Evolutionary conservation across 2,113 vertebrate genomes (phyloP), one percentile per base, ranked within the genome.

Genomic region (Rhabdomys dilectus): DNA sequence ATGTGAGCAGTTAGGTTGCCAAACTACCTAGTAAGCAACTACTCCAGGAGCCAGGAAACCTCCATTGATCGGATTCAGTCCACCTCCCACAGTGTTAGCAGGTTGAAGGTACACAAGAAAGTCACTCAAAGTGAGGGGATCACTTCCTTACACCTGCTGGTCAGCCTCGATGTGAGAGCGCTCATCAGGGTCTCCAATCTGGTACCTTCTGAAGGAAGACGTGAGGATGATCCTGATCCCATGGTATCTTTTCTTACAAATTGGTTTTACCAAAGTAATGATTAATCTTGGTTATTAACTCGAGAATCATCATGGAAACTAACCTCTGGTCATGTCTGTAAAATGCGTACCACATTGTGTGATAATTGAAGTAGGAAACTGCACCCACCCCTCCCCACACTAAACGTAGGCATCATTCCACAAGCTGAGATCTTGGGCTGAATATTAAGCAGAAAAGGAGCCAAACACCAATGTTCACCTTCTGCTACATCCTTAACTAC

Each of bases 21-120:
- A n/a, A 36, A 60, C 19, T 15, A 1, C 10, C 39, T 73, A 34
- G 56, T 8, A 70, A 81, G 34, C 39, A 4, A 5, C 24, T 6
- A 19, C 60, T 45, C 13, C 9, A 24, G 58, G 10, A 3, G 34
- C n/a, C 11, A 1, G 26, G 22, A 85, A 31, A 2, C 0, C 1
- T 0, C 42, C 2, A 3, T 60, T 58, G 15, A 7, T 39, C 78
- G 51, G 39, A 21, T 62, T 84, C 81, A 24, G 34, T 26, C 66
- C 2, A 11, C 17, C 48, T 51, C 39, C 87, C 48, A 34, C 15
- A 24, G 8, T 12, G 31, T 70, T 34, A n/a, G 53, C 4, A 1
- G 21, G 62, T 78, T 26, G 12, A 78, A 53, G 42, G 42, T 12
- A 24, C 13, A 45, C 2, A 45, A 22, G 7, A 12, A 5, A 36